These are phyloP conservation scores for Leptinotarsa defecta DNA, from an alignment of 1,140 invertebrate species.

Conservation along the genomic window DNA sequence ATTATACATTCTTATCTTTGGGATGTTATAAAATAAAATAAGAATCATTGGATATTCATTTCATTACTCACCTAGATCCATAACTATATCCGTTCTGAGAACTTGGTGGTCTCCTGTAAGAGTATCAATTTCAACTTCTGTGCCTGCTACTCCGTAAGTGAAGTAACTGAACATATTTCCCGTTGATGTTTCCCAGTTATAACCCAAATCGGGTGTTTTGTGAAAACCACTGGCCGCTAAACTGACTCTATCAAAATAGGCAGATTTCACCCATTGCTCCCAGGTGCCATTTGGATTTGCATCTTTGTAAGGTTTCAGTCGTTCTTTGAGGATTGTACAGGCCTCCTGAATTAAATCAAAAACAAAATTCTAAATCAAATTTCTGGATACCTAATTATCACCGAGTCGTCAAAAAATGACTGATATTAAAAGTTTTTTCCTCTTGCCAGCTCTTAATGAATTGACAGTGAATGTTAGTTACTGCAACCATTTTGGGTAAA, in stretches of 20 bases:
- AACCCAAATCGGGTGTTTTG: slow-evolving; percentile 78
- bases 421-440: no score
- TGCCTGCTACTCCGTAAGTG: slow-evolving; percentile 77
- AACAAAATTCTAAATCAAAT: neutral
- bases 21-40: neutral
- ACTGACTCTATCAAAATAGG: slow-evolving; percentile 80
- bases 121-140: slow-evolving; percentile 87
- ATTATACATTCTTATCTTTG: neutral
- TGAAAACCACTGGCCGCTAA: slow-evolving; percentile 88
- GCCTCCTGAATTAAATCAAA: slow-evolving; percentile 67
- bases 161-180: slow-evolving; percentile 81
- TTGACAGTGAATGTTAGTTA: neutral
- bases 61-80: slow-evolving; percentile 74
- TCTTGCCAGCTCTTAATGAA: no score
- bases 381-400: no score
- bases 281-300: slow-evolving; percentile 80
- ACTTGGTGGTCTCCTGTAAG: slow-evolving; percentile 88
- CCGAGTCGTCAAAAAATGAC: neutral
- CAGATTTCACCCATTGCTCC: slow-evolving; percentile 82
- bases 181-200: slow-evolving; percentile 72
- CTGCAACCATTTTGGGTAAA: neutral
- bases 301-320: slow-evolving; percentile 78
- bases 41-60: neutral
- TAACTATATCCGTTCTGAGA: slow-evolving; percentile 88
- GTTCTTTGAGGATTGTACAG: slow-evolving; percentile 75